These are phyloP conservation scores for Lamellibrachia satsuma DNA, from an alignment of 2,888 invertebrate genomes.

Conservation along the genomic window DNA sequence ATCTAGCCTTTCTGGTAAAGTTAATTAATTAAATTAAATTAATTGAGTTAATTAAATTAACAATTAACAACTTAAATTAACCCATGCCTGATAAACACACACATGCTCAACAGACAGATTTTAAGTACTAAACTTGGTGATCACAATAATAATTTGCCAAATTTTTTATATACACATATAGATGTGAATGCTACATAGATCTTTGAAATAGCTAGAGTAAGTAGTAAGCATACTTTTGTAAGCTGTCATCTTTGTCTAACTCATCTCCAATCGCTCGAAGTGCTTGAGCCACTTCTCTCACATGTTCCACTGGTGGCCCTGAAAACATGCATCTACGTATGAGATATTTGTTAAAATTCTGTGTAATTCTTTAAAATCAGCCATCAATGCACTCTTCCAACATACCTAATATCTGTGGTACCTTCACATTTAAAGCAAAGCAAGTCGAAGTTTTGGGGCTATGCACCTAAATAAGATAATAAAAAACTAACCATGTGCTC, in stretches of 20 bases:
- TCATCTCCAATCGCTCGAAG: conserved; percentile 63
- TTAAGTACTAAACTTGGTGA: not conserved
- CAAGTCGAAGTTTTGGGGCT: too few species aligned
- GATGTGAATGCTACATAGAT: not conserved
- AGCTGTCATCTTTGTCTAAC: conserved; percentile 54
- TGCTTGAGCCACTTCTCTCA: conserved; percentile 57
- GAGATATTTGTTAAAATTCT: too few species aligned
- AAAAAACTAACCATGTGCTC: too few species aligned
- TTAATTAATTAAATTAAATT: too few species aligned
- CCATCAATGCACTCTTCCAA: too few species aligned
- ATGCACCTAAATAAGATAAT: too few species aligned
- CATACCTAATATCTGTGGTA: too few species aligned
- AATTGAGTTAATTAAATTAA: too few species aligned
- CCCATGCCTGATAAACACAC: not conserved
- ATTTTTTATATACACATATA: not conserved
- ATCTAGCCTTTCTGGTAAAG: too few species aligned
- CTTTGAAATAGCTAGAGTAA: not conserved
- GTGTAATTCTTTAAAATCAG: too few species aligned
- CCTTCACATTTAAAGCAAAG: too few species aligned
- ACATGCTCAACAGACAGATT: conserved; percentile 3
- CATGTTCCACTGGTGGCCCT: conserved; percentile 61
- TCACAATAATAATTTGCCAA: not conserved
- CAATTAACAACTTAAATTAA: too few species aligned
- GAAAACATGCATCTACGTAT: conserved; percentile 24
- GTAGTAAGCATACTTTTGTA: conserved; percentile 33